Conservation (phyloP, 2,797 vertebrate species). For the Perdix hodgsoniae region DNA sequence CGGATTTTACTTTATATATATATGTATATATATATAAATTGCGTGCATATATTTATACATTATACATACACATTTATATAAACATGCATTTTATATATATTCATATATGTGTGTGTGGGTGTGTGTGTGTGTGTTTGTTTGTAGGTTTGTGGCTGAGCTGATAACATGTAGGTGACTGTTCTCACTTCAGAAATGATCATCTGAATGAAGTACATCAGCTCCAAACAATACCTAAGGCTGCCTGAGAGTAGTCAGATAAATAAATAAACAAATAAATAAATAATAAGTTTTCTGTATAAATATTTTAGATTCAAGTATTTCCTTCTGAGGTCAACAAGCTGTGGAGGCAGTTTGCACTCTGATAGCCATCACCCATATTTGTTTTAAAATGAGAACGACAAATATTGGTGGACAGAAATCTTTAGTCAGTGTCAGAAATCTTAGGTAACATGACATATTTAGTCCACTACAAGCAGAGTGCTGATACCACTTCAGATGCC, state of each 20-base stretch:
- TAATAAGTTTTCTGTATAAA: not conserved
- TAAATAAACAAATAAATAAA: not conserved
- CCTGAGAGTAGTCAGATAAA: not conserved
- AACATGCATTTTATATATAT: not conserved
- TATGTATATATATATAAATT: not conserved
- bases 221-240: not conserved
- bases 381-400: not conserved
- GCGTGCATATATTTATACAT: not conserved
- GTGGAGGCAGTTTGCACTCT: not conserved
- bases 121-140: not conserved
- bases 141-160: not conserved
- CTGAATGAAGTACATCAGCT: not conserved
- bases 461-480: accelerated
- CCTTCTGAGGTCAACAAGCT: not conserved
- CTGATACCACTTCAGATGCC: not conserved
- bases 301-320: not conserved
- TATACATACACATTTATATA: not conserved
- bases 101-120: not conserved
- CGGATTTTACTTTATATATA: not conserved
- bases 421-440: not conserved
- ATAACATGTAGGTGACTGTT: not conserved
- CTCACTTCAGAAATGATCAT: not conserved
- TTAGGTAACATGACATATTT: not conserved
- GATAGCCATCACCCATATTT: not conserved
- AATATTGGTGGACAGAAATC: not conserved